Evolutionary conservation across 2,888 invertebrate species (phyloP).

Genomic region (Amblyjoppa proteus): DNA sequence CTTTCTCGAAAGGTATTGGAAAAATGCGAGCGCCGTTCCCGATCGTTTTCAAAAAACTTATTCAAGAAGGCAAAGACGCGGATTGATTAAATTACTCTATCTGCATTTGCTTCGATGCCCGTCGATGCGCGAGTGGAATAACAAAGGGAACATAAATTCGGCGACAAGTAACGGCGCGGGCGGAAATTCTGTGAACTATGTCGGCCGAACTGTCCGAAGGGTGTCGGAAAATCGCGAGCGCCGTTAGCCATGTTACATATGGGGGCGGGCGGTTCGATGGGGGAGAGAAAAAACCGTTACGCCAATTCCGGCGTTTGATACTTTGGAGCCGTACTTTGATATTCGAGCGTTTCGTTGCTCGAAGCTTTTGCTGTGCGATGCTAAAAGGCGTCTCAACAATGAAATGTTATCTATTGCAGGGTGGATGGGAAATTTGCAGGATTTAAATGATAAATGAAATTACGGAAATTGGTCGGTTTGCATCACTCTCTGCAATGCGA

Average conservation of each 20-base stretch:
- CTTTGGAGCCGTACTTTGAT: constrained; percentile 23
- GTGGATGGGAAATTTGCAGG: constrained; percentile 41
- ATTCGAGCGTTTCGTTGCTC: constrained; percentile 21
- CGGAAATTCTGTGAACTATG: constrained; percentile 9
- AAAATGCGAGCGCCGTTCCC: constrained; percentile 24
- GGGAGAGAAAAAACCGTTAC: constrained; percentile 33
- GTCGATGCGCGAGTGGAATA: neutral
- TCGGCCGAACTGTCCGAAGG: neutral
- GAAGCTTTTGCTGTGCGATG: constrained; percentile 49
- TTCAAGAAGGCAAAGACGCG: neutral
- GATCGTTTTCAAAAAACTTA: neutral
- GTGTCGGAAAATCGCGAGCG: constrained; percentile 40
- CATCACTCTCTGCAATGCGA: neutral
- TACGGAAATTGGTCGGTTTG: neutral
- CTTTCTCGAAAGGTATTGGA: constrained; percentile 10
- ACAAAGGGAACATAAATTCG: neutral
- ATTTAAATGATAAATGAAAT: constrained; percentile 21
- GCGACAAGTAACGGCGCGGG: neutral
- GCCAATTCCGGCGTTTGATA: neutral
- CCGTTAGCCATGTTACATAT: too few relatives aligned
- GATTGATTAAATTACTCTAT: neutral
- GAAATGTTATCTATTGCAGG: constrained; percentile 43
- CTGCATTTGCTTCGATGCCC: neutral
- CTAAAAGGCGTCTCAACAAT: constrained; percentile 41
- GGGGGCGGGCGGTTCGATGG: neutral